phyloP scores from a whole-genome alignment of 2,113 vertebrate genomes.

The Jaculus jaculus region DNA sequence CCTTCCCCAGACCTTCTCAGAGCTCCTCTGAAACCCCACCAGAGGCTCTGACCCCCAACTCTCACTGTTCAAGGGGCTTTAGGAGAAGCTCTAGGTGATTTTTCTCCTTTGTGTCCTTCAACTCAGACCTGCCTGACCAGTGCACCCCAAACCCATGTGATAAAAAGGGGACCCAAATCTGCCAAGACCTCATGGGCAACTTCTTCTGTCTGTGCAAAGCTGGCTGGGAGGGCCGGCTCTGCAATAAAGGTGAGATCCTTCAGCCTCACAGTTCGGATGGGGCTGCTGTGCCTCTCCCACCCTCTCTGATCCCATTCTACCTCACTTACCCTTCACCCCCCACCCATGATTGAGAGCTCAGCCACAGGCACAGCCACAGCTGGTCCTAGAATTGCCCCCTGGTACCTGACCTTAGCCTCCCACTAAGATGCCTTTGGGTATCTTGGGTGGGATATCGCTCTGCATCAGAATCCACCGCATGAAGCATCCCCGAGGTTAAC shows the following conservation, averaged over 20 bases:
- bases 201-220: slow-evolving; percentile 93
- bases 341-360: background rate
- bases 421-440: background rate
- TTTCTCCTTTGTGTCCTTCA: background rate
- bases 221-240: slow-evolving; percentile 92
- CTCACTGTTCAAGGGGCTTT: background rate
- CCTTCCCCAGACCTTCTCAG: background rate
- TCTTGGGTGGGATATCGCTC: too few species aligned
- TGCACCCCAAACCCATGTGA: slow-evolving; percentile 94
- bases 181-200: slow-evolving; percentile 93
- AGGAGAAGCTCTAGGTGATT: background rate
- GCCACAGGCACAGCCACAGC: background rate
- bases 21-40: too few species aligned
- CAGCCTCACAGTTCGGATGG: background rate
- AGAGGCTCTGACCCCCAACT: background rate
- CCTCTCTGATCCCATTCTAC: background rate
- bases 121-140: slow-evolving; percentile 95
- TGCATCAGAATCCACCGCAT: background rate
- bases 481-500: background rate
- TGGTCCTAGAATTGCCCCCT: background rate
- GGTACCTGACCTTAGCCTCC: too few species aligned
- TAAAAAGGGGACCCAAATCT: slow-evolving; percentile 86
- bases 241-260: slow-evolving; percentile 88
- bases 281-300: background rate
- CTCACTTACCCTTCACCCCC: too few species aligned